Evolutionary conservation across 2,888 invertebrate species (phyloP).

Genomic region (Xanthia icteritia): DNA sequence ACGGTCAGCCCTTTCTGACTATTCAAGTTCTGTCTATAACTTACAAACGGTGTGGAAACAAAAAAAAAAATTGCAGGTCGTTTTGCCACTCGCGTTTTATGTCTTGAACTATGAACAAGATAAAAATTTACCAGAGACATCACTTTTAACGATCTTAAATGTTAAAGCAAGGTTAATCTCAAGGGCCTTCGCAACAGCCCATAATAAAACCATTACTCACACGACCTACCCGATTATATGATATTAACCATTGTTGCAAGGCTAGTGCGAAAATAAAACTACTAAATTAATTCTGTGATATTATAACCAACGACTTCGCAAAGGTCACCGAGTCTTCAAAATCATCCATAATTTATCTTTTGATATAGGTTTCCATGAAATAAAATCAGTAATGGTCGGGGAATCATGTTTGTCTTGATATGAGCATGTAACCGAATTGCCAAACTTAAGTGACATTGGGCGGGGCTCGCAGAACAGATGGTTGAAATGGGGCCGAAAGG

Average conservation of each 20-base stretch:
- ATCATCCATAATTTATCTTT: constrained; percentile 20
- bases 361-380: not conserved
- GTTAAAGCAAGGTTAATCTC: constrained; percentile 59
- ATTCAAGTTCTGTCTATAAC: not conserved
- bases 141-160: constrained; percentile 40
- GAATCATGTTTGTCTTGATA: not conserved
- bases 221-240: constrained; percentile 72
- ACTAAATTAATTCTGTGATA: constrained; percentile 42
- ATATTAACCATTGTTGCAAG: constrained; percentile 61
- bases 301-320: constrained; percentile 4
- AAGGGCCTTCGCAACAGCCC: constrained; percentile 67
- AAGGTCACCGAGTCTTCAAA: constrained; percentile 41
- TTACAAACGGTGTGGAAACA: not conserved
- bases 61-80: not conserved
- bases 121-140: constrained; percentile 34
- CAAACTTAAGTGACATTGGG: no score
- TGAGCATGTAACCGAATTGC: no score
- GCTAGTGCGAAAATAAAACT: constrained; percentile 55
- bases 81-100: not conserved
- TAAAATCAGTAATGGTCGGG: not conserved
- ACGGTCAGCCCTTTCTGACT: not conserved
- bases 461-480: no score
- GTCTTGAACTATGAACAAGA: constrained; percentile 24
- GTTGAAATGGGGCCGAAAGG: no score
- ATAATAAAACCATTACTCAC: constrained; percentile 75